Evolutionary conservation across 2,797 vertebrate species (phyloP), one percentile per base, ranked within the genome.

Genomic region (Nyctibius grandis): DNA sequence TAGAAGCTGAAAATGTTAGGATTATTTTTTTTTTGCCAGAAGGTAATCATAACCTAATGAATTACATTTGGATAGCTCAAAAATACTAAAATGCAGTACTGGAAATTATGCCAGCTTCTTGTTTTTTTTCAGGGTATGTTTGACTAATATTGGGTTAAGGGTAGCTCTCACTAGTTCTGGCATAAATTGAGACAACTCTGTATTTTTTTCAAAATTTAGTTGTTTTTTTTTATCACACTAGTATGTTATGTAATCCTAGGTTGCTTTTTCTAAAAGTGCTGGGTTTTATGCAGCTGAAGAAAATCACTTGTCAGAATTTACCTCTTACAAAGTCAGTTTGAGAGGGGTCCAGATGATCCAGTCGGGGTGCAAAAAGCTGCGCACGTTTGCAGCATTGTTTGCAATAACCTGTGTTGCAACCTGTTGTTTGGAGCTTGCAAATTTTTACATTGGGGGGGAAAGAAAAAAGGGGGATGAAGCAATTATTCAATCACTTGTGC

Each of bases 331-430:
- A 65, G 16, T 26, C 16, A 16, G 50, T 90, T 86, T 72, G 40
- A 36, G 13, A 60, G 6, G 6, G 10, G 11, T 72, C 38, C 12
- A 50, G 16, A 11, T 7, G 23, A 20, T 6, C 5, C 5, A 5
- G 8, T 14, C 7, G 48, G 13, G 38, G 11, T 51, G 20, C 16
- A 59, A 74, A 85, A 61, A 6, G 3, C 6, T n/a, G 5, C 5
- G 4, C 3, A 4, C 3, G 0, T 57, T 68, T 72, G 22, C 40
- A 15, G 13, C 1, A 0, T 5, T 56, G 4, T 42, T 34, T 61
- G 6, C 28, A 34, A 19, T 15, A 61, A 45, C 26, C 12, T 65
- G 3, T 2, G 1, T 16, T 38, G 5, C 40, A 77, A 88, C 84
- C 12, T 93, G 74, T 70, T 40, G 44, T 54, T 34, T 38, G 59